phyloP scores from a whole-genome alignment of 2,797 vertebrate genomes.

The Girardinus metallicus region DNA sequence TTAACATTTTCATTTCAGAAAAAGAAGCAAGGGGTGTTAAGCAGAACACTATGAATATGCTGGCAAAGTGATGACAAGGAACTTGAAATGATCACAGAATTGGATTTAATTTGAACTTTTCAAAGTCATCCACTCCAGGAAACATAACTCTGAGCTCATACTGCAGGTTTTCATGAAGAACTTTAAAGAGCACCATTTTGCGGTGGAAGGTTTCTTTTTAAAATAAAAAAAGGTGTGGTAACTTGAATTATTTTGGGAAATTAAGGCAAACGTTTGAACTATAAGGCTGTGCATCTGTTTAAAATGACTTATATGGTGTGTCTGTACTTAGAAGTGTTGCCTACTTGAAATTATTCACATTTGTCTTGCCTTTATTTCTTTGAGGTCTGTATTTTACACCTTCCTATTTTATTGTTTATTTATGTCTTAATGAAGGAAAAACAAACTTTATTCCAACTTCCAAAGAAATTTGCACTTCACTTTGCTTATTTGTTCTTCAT shows the following conservation, averaged over 20 bases:
- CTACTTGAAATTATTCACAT: slow-evolving; percentile 90
- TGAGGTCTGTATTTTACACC: slow-evolving; percentile 73
- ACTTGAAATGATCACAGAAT: slow-evolving; percentile 31
- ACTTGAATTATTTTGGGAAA: slow-evolving; percentile 23
- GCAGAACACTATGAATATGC: slow-evolving; percentile 35
- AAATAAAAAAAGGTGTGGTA: slow-evolving; percentile 3
- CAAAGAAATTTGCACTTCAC: slow-evolving; percentile 99
- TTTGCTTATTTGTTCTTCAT: slow-evolving; percentile 72
- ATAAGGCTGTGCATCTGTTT: slow-evolving; percentile 33
- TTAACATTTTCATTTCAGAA: slow-evolving; percentile 53
- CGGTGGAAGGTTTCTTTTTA: slow-evolving; percentile 26
- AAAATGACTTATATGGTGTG: slow-evolving; percentile 45
- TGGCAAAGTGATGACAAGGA: slow-evolving; percentile 25
- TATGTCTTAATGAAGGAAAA: slow-evolving; percentile 81
- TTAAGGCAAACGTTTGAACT: slow-evolving; percentile 35
- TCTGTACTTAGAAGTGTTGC: slow-evolving; percentile 58
- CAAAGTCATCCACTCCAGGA: slow-evolving; percentile 27
- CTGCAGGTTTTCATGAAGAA: slow-evolving; percentile 52
- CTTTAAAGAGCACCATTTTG: slow-evolving; percentile 44
- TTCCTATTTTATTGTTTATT: slow-evolving; percentile 83
- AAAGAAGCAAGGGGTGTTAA: neutral
- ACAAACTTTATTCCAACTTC: slow-evolving; percentile 91
- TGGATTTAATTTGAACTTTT: slow-evolving; percentile 15
- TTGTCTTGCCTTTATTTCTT: slow-evolving; percentile 87
- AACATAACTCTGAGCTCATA: slow-evolving; percentile 26